Base-by-base conservation (phyloP, 2,797 vertebrate genomes). In the Carapus acus region DNA sequence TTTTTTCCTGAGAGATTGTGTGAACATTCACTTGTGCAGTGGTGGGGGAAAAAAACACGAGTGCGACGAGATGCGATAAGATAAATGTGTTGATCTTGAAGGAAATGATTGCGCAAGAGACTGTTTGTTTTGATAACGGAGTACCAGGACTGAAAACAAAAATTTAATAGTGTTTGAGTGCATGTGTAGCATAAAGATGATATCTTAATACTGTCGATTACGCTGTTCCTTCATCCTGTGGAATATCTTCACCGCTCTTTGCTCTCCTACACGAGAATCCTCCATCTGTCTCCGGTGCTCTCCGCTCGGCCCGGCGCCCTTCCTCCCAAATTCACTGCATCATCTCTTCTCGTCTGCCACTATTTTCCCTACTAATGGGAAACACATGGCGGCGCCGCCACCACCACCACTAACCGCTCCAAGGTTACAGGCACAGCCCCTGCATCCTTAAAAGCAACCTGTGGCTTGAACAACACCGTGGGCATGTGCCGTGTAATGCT, bases 381-480 rank as follows among this genome's bases (percentile, higher is more conserved):
- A 67, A 50, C 55, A 41, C 45, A 39, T 69, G 50, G 65, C 57
- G 27, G 24, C 19, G n/a, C 8, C 4, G 56, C 58, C 42, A 62
- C 8, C 4, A 54, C 58, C 42, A 62, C 44, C 40, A 41, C 36
- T 18, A 65, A 56, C 50, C 71, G 72, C 46, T 38, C 60, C 71
- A 71, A 71, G 65, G 71, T 65, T 67, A 58, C 40, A 45, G 43
- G 58, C 14, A 54, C 65, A 77, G 49, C 37, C n/a, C 51, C 38
- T 41, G 37, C 15, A 15, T 62, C 64, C 76, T 73, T 49, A 79
- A 79, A 76, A 78, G 69, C 79, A 79, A 82, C 72, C 59, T 54
- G 60, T 50, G 53, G 67, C 63, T 11, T 69, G 65, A 66, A 71
- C 69, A 71, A 69, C 69, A 73, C 69, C 6, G 29, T 36, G 59